Evolutionary conservation across 2,797 vertebrate species (phyloP).

Genomic region (Hydrophis major): DNA sequence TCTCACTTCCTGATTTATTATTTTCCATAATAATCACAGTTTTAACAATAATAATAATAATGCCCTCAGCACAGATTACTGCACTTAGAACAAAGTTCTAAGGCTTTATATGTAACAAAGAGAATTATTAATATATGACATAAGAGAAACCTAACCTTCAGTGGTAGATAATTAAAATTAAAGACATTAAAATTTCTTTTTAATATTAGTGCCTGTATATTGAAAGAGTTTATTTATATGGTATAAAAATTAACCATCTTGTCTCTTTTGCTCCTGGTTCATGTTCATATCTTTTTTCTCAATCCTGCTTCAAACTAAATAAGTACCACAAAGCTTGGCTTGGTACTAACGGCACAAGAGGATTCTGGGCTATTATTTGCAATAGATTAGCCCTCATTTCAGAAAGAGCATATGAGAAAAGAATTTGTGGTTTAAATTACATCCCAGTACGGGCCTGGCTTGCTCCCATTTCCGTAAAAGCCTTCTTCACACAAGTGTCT

Average conservation of each 20-base stretch:
- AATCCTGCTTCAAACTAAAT: background rate
- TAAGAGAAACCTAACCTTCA: background rate
- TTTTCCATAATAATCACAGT: conserved; percentile 27
- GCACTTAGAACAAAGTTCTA: background rate
- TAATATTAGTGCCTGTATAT: background rate
- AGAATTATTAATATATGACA: background rate
- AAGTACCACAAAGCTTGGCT: background rate
- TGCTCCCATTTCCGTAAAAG: background rate
- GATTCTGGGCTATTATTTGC: background rate
- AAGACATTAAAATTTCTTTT: background rate
- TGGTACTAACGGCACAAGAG: background rate
- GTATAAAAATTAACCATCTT: background rate
- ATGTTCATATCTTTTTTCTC: background rate
- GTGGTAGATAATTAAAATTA: background rate
- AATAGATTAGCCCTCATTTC: background rate
- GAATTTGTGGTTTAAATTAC: background rate
- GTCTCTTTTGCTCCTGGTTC: background rate
- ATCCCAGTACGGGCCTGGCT: background rate
- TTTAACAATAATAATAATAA: no score
- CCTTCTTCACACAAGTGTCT: background rate
- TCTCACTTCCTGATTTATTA: conserved; percentile 20
- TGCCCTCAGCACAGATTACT: background rate
- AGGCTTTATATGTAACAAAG: background rate
- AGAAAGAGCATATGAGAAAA: background rate
- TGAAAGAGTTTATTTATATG: background rate